phyloP scores from a whole-genome alignment of 2,797 vertebrate species.

The Cynopterus sphinx region DNA sequence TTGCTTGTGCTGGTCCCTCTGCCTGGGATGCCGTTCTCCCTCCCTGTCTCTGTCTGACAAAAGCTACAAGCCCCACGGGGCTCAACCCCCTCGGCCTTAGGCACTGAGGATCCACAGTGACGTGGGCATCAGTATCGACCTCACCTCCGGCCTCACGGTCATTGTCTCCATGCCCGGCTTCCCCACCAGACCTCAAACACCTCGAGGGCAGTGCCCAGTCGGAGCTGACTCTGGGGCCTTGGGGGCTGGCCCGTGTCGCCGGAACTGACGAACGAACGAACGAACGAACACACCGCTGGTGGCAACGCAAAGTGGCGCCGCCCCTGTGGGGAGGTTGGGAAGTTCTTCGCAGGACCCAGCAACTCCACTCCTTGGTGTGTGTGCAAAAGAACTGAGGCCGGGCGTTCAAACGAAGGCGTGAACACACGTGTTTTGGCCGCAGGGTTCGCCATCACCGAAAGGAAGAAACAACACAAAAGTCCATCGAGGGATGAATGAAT shows the following conservation, averaged over 20 bases:
- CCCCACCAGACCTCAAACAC: neutral
- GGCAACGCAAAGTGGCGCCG: rapidly evolving
- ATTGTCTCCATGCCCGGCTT: neutral
- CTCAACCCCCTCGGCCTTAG: rapidly evolving
- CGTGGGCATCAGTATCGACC: neutral
- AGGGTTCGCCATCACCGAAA: rapidly evolving
- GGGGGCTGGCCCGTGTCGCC: rapidly evolving
- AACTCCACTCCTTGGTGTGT: too few relatives aligned
- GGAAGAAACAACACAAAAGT: neutral
- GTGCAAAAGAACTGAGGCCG: neutral
- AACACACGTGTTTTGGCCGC: neutral
- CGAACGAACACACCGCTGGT: rapidly evolving
- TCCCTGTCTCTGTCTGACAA: neutral
- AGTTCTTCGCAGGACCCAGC: neutral
- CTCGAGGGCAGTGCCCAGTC: neutral
- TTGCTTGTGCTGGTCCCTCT: neutral
- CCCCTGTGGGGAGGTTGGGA: rapidly evolving
- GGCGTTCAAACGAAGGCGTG: neutral
- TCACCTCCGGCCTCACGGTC: rapidly evolving
- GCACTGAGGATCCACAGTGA: rapidly evolving
- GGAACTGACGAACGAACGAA: rapidly evolving
- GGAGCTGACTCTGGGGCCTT: neutral
- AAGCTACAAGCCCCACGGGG: neutral
- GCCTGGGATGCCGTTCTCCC: neutral
- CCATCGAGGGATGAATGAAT: rapidly evolving